These are phyloP conservation scores for Drosophila imparisetae DNA, from an alignment of 2,888 invertebrate species.

Conservation along the genomic window DNA sequence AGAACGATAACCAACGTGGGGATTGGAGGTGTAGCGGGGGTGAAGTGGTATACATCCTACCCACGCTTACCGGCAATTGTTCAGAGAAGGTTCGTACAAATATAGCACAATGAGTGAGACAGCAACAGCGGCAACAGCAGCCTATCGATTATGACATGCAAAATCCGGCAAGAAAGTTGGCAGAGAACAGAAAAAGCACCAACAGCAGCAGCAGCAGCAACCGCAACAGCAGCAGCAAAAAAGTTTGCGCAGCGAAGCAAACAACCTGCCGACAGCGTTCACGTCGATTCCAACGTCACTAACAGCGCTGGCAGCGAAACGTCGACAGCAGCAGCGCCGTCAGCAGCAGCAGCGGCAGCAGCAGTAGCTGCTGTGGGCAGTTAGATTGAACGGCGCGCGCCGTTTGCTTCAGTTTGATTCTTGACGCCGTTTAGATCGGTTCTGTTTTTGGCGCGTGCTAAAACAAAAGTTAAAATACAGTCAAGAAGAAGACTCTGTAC, in stretches of 20 bases:
- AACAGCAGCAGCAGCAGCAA: constrained; percentile 10
- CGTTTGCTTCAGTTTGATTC: constrained; percentile 84
- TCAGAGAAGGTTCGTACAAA: constrained; percentile 47
- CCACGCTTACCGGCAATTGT: constrained; percentile 42
- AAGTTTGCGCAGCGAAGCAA: constrained; percentile 73
- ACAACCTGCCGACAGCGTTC: constrained; percentile 62
- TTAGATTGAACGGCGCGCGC: constrained; percentile 53
- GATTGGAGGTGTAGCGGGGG: background rate
- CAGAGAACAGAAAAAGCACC: constrained; percentile 11
- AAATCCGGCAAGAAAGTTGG: constrained; percentile 74
- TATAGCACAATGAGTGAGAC: constrained; percentile 53
- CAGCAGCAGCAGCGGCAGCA: constrained; percentile 23
- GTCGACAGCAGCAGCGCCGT: constrained; percentile 15
- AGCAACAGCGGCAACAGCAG: constrained; percentile 14
- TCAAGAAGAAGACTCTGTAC: constrained; percentile 13
- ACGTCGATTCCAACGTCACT: constrained; percentile 37
- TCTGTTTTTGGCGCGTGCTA: constrained; percentile 69
- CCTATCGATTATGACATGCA: constrained; percentile 66
- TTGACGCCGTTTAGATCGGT: constrained; percentile 85
- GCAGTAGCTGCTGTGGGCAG: constrained; percentile 28
- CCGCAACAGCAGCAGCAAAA: constrained; percentile 45
- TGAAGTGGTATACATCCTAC: background rate
- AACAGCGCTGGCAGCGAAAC: constrained; percentile 31
- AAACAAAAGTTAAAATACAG: constrained; percentile 22
- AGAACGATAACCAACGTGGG: constrained; percentile 2